These are phyloP conservation scores for Natator depressus DNA, from an alignment of 2,113 vertebrate species.

Conservation along the genomic window DNA sequence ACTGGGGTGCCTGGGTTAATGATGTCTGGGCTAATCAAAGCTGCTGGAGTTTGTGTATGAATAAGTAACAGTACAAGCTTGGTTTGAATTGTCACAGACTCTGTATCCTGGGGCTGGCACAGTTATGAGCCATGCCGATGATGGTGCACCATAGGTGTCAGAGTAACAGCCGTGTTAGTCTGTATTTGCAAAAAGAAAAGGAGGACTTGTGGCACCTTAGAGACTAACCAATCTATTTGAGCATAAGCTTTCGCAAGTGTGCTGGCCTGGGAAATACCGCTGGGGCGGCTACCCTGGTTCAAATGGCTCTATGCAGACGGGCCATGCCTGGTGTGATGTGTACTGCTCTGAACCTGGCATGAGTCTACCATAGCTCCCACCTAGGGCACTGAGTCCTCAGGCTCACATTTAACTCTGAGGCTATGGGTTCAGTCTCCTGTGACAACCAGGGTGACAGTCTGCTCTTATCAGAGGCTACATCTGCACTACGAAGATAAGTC, in stretches of 20 bases:
- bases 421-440: background rate
- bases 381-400: background rate
- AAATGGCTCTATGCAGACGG: background rate
- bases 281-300: background rate
- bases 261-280: background rate
- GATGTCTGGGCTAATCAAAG: background rate
- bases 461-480: background rate
- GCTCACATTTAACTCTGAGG: background rate
- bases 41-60: background rate
- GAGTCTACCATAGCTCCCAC: background rate
- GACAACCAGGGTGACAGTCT: background rate
- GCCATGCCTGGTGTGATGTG: background rate
- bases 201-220: no score
- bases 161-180: no score
- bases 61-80: background rate
- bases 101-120: background rate
- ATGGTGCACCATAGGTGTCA: no score
- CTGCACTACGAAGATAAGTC: no score
- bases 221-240: no score
- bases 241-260: background rate
- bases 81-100: background rate
- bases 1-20: background rate
- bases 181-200: no score
- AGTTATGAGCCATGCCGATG: background rate
- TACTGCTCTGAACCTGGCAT: background rate